These are phyloP conservation scores for Malacoraja senta DNA, from an alignment of 2,797 vertebrate species.

Conservation along the genomic window DNA sequence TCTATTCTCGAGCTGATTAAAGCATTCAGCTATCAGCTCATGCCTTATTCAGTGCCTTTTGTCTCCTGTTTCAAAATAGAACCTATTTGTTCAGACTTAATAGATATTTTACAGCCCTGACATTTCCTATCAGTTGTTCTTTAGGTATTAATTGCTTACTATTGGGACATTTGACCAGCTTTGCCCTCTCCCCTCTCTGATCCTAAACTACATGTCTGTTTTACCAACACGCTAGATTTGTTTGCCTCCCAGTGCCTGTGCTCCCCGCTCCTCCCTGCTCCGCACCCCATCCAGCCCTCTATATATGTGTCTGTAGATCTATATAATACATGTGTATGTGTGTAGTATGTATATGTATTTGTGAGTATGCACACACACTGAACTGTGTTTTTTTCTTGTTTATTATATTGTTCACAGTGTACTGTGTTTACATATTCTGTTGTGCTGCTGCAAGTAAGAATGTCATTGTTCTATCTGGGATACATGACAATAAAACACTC, in stretches of 20 bases:
- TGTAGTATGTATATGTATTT: too few relatives aligned
- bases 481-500: too few relatives aligned
- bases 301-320: too few relatives aligned
- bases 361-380: too few relatives aligned
- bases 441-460: too few relatives aligned
- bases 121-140: not conserved
- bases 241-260: not conserved
- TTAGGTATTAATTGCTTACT: not conserved
- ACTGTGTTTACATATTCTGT: too few relatives aligned
- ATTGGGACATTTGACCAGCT: not conserved
- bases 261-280: too few relatives aligned
- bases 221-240: not conserved
- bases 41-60: constrained; percentile 9
- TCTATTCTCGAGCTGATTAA: constrained; percentile 20
- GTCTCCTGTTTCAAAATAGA: constrained; percentile 27
- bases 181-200: not conserved
- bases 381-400: too few relatives aligned
- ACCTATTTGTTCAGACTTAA: constrained; percentile 12
- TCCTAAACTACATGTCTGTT: not conserved
- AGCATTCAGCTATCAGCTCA: constrained; percentile 13
- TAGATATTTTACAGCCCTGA: not conserved
- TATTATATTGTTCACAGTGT: too few relatives aligned
- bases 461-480: too few relatives aligned
- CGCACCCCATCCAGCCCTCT: too few relatives aligned
- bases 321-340: too few relatives aligned